Percentiles rank a stretch among this genome's conserved stretches.
Evolutionary conservation across 2,888 invertebrate species (phyloP).

Genomic region (Orchesella flavescens): DNA sequence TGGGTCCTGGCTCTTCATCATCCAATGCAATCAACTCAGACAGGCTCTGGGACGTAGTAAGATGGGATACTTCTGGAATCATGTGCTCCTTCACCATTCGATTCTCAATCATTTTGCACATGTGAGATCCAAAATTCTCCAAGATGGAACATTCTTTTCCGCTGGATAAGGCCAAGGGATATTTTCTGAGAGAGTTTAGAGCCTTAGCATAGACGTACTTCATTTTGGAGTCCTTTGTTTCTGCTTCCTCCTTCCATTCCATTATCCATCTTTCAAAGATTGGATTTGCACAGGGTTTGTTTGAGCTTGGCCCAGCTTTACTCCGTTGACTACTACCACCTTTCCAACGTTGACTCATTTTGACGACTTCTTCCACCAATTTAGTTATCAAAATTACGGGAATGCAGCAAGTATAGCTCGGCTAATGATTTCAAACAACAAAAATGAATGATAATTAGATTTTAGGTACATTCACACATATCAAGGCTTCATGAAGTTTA

Average conservation of each 20-base stretch:
- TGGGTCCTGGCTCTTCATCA: conserved; percentile 11
- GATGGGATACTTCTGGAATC: neutral
- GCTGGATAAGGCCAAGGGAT: conserved; percentile 83
- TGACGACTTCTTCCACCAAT: too few species aligned
- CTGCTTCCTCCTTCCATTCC: conserved; percentile 84
- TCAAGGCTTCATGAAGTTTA: too few species aligned
- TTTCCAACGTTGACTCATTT: conserved; percentile 9
- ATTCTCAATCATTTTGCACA: conserved; percentile 85
- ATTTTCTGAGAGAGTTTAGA: conserved; percentile 83
- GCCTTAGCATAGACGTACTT: conserved; percentile 82
- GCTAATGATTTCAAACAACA: too few species aligned
- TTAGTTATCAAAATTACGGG: too few species aligned
- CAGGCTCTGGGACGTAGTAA: neutral
- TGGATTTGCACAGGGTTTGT: conserved; percentile 81
- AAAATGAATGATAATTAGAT: too few species aligned
- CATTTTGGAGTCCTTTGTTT: conserved; percentile 79
- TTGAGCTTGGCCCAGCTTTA: neutral
- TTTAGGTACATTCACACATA: too few species aligned
- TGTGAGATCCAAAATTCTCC: conserved; percentile 85
- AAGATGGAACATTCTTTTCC: conserved; percentile 90
- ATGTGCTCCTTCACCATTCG: conserved; percentile 77
- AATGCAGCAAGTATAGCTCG: too few species aligned
- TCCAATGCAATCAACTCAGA: conserved; percentile 21
- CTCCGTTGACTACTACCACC: neutral
- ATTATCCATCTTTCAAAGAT: conserved; percentile 86